Percentiles rank a stretch among this genome's conserved stretches.
Evolutionary conservation across 2,113 vertebrate species (phyloP).

Genomic region (Caretta caretta): DNA sequence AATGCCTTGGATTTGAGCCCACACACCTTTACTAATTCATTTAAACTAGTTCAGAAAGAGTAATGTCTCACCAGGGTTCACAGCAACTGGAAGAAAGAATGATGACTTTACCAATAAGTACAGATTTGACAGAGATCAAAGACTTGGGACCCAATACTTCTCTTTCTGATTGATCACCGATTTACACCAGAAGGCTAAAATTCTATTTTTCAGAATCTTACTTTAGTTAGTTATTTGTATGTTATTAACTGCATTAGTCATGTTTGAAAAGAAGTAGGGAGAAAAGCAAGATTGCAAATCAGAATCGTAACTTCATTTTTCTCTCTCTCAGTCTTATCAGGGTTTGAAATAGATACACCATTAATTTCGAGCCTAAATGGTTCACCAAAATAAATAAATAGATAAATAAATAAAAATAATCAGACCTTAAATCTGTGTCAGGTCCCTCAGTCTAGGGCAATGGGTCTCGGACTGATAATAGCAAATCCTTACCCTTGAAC

Average conservation of each 20-base stretch:
- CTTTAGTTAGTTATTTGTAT: neutral
- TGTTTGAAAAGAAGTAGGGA: neutral
- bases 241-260: neutral
- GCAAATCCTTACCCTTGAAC: neutral
- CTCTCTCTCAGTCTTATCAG: neutral
- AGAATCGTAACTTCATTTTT: neutral
- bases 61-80: neutral
- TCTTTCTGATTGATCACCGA: neutral
- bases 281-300: neutral
- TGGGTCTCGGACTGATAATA: neutral
- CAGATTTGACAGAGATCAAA: neutral
- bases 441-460: neutral
- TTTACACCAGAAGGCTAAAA: neutral
- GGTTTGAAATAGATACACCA: neutral
- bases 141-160: neutral
- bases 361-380: neutral
- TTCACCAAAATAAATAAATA: neutral
- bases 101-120: constrained; percentile 49
- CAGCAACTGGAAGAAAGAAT: neutral
- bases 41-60: neutral
- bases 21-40: neutral
- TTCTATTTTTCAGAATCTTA: neutral
- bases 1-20: neutral
- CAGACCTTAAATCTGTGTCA: neutral
- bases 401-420: neutral